Percentiles rank a stretch among this genome's conserved stretches.
Conservation (phyloP, 2,888 invertebrate species). For the Elysia crispata region DNA sequence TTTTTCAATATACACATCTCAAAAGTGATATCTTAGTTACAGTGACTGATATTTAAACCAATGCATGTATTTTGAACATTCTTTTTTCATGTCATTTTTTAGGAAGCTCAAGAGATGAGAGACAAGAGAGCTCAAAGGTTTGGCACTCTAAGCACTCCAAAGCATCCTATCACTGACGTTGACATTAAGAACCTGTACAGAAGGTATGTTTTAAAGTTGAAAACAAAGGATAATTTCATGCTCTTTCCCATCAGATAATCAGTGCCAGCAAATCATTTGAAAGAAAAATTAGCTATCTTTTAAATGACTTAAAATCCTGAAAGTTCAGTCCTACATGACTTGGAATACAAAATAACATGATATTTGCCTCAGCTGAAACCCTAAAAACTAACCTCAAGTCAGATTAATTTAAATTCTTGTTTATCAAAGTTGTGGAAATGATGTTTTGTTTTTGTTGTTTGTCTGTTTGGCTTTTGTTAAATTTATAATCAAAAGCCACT, state of each 20-base stretch:
- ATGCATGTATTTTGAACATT: slow-evolving; percentile 1
- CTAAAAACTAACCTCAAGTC: neutral
- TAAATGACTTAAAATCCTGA: no score
- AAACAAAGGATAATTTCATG: neutral
- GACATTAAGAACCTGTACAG: slow-evolving; percentile 78
- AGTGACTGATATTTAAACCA: no score
- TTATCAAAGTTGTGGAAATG: no score
- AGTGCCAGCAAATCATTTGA: neutral
- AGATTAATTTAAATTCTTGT: no score
- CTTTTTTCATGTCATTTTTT: slow-evolving; percentile 50
- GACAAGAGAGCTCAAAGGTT: slow-evolving; percentile 82
- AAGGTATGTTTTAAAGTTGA: slow-evolving; percentile 72
- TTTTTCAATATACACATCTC: no score
- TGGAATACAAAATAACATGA: no score
- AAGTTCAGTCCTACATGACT: no score
- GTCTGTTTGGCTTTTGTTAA: no score
- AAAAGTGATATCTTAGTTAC: no score
- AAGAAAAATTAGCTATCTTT: no score
- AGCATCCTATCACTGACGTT: slow-evolving; percentile 68
- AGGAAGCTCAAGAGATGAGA: slow-evolving; percentile 78
- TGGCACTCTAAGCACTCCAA: slow-evolving; percentile 75
- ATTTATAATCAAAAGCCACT: no score
- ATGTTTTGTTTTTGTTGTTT: no score
- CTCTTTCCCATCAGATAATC: neutral
- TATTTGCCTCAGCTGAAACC: neutral